A percentile compares a stretch with the other conserved stretches of the same genome.
These are phyloP conservation scores for Bombus vancouverensis DNA, from an alignment of 1,140 invertebrate genomes.

Conservation along the genomic window DNA sequence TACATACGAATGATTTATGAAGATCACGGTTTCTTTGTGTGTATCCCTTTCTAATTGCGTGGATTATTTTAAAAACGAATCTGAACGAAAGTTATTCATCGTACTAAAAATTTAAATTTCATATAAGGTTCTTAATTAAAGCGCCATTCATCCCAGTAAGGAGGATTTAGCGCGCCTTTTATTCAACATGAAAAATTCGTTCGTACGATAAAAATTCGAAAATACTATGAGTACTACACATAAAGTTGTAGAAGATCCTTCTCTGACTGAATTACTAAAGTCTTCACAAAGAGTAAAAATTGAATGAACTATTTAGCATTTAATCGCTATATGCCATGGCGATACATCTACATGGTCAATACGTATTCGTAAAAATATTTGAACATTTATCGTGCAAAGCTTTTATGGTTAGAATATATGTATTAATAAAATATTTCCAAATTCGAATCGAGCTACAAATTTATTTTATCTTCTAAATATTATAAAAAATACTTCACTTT, in stretches of 20 bases:
- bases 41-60: background rate
- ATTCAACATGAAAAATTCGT: background rate
- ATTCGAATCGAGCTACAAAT: too few species aligned
- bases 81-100: background rate
- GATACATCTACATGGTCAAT: too few species aligned
- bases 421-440: too few species aligned
- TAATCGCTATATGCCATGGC: background rate
- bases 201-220: background rate
- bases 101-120: background rate
- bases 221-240: background rate
- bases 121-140: slow-evolving; percentile 8
- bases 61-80: background rate
- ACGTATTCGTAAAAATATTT: too few species aligned
- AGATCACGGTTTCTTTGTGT: background rate
- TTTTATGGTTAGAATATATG: too few species aligned
- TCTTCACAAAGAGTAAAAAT: background rate
- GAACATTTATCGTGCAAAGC: too few species aligned
- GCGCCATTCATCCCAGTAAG: background rate
- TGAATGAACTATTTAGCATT: background rate
- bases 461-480: too few species aligned
- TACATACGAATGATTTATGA: background rate
- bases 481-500: too few species aligned
- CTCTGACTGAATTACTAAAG: background rate
- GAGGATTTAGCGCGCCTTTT: background rate
- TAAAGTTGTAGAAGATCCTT: background rate